Evolutionary conservation across 2,113 vertebrate genomes (phyloP), one percentile per base, ranked within the genome.

Genomic region (Microcebus murinus): DNA sequence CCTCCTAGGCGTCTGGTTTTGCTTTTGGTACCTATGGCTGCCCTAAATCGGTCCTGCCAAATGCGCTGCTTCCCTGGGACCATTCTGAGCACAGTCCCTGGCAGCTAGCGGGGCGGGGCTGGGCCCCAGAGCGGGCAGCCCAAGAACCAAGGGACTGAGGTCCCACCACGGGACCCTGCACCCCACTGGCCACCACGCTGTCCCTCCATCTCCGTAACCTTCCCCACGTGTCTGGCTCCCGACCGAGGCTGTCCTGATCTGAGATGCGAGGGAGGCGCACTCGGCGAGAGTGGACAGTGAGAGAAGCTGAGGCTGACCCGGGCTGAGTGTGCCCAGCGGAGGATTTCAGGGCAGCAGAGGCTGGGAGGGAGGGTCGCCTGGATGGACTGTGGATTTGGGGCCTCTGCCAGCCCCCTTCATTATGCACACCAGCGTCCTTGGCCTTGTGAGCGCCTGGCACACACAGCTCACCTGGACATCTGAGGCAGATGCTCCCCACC

Each of bases 341-440:
- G 34, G 59, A 29, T 10, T 8, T 68, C 0, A 0, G 57, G 39
- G 39, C 34, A 42, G 29, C 18, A 45, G 57, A 12, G 29, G 55
- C 55, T 3, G 63, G 45, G 31, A 55, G 71, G 29, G 20, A 42
- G 70, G 70, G 73, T 3, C 23, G 5, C 8, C 4, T 3, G 8
- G 3, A 27, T 10, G 6, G 25, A 48, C 42, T 0, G 7, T 2
- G 11, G 50, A n/a, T 2, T 5, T 8, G 11, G 18, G 27, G 36
- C 45, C 42, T 36, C 55, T 7, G 15, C 81, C 20, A 36, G 25
- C 27, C 59, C 39, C 65, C 36, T 1, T 63, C 89, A 57, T 52
- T 10, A 39, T 8, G 25, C 48, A 21, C 4, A 4, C 13, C 17
- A 10, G 34, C 27, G 8, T 13, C 34, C 48, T n/a, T 1, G 4